Evolutionary conservation across 2,888 invertebrate genomes (phyloP), one percentile per base, ranked within the genome.

Genomic region (Phyllotreta striolata): DNA sequence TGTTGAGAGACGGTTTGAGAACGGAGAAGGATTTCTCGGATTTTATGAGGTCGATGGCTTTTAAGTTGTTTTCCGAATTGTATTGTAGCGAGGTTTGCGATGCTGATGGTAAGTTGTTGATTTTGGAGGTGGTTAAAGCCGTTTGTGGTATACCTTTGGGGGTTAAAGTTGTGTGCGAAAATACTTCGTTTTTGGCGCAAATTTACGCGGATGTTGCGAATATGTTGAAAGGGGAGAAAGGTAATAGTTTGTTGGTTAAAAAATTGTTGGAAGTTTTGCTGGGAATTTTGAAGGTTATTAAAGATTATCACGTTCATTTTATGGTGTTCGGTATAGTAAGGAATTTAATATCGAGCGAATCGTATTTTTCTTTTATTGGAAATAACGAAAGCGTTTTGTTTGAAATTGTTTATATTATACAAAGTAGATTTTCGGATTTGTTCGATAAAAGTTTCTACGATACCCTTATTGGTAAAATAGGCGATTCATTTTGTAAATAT

Each of bases 11-110:
- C 72, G 95, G 96, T 1, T 84, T 93, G 41, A 88, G 89, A 75
- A 88, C 89, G 0, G 87, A 89, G 72, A 83, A 85, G 0, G 96
- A 97, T 79, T 87, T 92, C 58, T 85, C 88, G 56, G 83, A 93
- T 1, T 86, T 91, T 13, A 86, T 91, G 62, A 89, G 88, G 75
- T 89, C 89, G 0, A 88, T 90, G 82, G 86, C 90, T 7, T 88
- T 92, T 70, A 94, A 93, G 78, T 87, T 92, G 76, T 82, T 95
- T 1, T 86, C 92, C 78, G 88, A 89, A 70, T 89, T 89, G 75
- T 90, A 88, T 76, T 84, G 84, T 0, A 88, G 88, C 24, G 82
- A 83, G 12, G 77, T 91, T 49, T 84, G 89, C n/a, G 89, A 89
- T 68, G 78, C 82, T 52, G 85, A 85, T 66, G 84, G 84, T 0